These are phyloP conservation scores for Porphyrio hochstetteri DNA, from an alignment of 2,113 vertebrate species.

Conservation along the genomic window DNA sequence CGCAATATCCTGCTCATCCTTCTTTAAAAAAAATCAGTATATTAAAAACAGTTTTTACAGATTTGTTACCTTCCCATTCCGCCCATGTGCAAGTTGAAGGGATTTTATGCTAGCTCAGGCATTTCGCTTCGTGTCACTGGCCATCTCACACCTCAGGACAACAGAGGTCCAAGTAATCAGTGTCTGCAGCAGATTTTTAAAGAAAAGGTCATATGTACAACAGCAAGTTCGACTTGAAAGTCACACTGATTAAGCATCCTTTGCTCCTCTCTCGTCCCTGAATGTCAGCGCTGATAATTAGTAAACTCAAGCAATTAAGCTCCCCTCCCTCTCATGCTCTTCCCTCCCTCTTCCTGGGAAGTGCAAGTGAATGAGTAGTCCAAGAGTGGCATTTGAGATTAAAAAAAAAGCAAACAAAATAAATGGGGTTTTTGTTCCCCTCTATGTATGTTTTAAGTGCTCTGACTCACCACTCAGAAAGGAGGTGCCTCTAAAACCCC, in stretches of 20 bases:
- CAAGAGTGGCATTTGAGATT: background rate
- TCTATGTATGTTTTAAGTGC: background rate
- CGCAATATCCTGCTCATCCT: background rate
- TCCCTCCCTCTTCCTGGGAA: background rate
- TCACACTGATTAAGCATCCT: background rate
- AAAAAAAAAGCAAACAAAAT: background rate
- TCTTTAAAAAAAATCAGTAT: background rate
- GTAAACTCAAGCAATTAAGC: background rate
- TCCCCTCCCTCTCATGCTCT: background rate
- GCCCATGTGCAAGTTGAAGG: background rate
- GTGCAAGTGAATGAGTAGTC: background rate
- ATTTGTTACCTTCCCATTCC: background rate
- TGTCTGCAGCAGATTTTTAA: background rate
- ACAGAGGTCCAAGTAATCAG: background rate
- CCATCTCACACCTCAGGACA: background rate
- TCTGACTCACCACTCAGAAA: background rate
- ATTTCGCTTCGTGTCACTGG: background rate
- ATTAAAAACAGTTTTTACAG: background rate
- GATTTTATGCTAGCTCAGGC: background rate
- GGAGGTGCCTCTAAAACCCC: background rate
- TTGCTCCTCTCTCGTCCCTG: background rate
- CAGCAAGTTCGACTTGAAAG: background rate
- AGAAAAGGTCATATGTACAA: background rate
- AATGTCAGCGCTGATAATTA: background rate
- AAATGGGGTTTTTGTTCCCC: accelerated